Base-by-base conservation (phyloP, 2,797 vertebrate genomes). In the Pteronotus mesoamericanus region DNA sequence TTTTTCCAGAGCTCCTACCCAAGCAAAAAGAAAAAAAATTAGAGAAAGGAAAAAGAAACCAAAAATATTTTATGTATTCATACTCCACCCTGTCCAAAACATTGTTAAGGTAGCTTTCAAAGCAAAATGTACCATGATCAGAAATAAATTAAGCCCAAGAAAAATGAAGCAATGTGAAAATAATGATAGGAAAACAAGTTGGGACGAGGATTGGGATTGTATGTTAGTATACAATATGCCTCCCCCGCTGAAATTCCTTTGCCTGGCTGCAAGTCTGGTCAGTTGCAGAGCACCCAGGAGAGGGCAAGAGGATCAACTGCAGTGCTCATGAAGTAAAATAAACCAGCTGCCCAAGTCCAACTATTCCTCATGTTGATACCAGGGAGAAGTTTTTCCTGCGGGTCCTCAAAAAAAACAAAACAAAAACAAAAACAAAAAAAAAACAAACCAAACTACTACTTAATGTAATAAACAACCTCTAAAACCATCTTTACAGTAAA, bases 391-490 rank as follows among this genome's bases (percentile, higher is more conserved):
- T 57, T 78, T 59, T 78, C 68, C 96, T 94, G 34, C 64, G 55
- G 78, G 75, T 68, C 87, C 79, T 88, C 68, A 71, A 29, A 86
- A 94, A 94, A 95, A 96, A n/a, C n/a, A n/a, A n/a, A n/a, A n/a
- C n/a, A n/a, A n/a, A n/a, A n/a, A n/a, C n/a, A n/a, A n/a, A n/a
- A n/a, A n/a, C n/a, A n/a, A n/a, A n/a, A n/a, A n/a, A n/a, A n/a
- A n/a, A n/a, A n/a, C n/a, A n/a, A n/a, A n/a, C n/a, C n/a, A n/a
- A n/a, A 94, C 72, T 64, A 85, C 71, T 69, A 29, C 93, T 89
- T 85, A 86, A 93, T 61, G 19, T 86, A 77, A 94, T 61, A 85
- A 84, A 79, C 87, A 94, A 39, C 37, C 66, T 96, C 77, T 64
- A 19, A 94, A 32, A 55, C 66, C 53, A 29, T 68, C 72, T 46